Evolutionary conservation across 2,113 vertebrate species (phyloP).

Genomic region (Gorsachius goisagi): DNA sequence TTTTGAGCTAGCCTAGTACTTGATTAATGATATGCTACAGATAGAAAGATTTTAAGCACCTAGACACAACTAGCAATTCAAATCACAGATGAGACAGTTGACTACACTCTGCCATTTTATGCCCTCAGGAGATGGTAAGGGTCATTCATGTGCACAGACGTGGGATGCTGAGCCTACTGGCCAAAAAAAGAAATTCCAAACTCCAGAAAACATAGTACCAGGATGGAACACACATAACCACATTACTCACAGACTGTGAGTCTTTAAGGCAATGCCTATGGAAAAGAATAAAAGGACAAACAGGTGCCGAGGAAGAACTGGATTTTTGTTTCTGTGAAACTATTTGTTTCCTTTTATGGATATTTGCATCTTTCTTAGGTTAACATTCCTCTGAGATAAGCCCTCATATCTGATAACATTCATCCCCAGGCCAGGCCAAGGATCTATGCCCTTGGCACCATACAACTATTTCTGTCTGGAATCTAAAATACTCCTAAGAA

Average conservation of each 20-base stretch:
- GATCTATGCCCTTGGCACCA: background rate
- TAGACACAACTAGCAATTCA: background rate
- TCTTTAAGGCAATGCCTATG: background rate
- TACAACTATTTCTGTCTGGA: background rate
- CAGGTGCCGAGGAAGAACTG: background rate
- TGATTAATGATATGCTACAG: background rate
- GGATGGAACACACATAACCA: background rate
- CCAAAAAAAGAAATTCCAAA: background rate
- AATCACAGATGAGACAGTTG: background rate
- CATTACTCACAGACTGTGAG: background rate
- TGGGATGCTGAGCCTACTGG: background rate
- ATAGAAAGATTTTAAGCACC: background rate
- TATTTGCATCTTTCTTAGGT: background rate
- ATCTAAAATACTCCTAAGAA: background rate
- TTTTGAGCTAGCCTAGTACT: background rate
- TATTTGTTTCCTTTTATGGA: background rate
- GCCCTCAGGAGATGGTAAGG: background rate
- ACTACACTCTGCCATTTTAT: background rate
- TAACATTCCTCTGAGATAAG: background rate
- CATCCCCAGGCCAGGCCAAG: background rate
- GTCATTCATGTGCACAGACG: background rate
- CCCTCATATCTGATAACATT: background rate
- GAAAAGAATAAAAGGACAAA: background rate
- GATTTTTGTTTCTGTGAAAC: background rate
- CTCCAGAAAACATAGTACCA: background rate